Conservation (phyloP, 92 coral and sea anemone genomes). For the Zoanthus sansibaricus region DNA sequence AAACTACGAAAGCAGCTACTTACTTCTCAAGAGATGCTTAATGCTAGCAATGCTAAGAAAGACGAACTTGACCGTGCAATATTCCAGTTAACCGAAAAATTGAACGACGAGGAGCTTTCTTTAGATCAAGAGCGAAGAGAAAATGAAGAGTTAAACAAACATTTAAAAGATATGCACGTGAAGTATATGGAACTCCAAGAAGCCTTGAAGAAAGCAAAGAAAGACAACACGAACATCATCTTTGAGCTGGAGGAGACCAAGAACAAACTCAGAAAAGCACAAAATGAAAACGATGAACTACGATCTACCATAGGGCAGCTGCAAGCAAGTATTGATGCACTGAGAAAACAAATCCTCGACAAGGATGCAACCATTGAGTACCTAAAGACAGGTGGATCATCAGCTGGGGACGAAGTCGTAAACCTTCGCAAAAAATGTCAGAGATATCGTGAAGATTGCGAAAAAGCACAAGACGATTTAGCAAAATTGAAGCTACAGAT, state of each 20-base stretch:
- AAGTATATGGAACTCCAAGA: conserved; percentile 65
- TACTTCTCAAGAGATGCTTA: conserved; percentile 61
- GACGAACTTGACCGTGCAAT: conserved; percentile 70
- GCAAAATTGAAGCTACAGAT: conserved; percentile 74
- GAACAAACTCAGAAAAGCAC: conserved; percentile 71
- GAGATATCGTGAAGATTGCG: conserved; percentile 75
- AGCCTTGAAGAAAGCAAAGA: conserved; percentile 66
- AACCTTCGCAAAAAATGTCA: conserved; percentile 73
- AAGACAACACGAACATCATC: conserved; percentile 57
- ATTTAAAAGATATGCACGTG: conserved; percentile 73
- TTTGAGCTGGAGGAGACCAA: conserved; percentile 71
- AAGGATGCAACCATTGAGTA: conserved; percentile 63
- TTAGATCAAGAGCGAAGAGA: conserved; percentile 64
- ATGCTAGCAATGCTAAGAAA: conserved; percentile 57
- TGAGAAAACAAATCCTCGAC: conserved; percentile 69
- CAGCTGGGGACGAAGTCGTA: conserved; percentile 63
- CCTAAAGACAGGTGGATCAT: conserved; percentile 57
- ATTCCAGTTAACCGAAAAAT: conserved; percentile 65
- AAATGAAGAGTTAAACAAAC: conserved; percentile 67
- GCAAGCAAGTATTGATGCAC: conserved; percentile 71
- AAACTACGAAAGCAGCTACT: conserved; percentile 73
- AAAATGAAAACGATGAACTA: conserved; percentile 66
- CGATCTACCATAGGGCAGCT: conserved; percentile 59
- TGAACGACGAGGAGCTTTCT: conserved; percentile 73
- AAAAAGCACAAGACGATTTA: conserved; percentile 76